Conservation (phyloP, 1,140 invertebrate species). For the Coenobita brevimanus region DNA sequence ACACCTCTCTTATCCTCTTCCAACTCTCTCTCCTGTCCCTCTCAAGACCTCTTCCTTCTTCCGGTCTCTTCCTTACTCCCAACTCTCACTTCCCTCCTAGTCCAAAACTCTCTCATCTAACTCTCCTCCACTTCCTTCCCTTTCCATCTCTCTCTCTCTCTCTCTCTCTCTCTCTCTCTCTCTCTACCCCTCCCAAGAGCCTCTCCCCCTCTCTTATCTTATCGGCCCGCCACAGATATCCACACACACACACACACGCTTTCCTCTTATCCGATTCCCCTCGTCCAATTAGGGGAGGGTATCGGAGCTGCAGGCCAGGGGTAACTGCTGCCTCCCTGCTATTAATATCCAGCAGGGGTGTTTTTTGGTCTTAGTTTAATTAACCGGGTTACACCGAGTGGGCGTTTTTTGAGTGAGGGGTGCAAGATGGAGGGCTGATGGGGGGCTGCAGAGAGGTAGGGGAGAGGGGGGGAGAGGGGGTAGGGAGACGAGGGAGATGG, state of each 20-base stretch:
- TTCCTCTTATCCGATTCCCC: not conserved
- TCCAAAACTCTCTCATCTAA: too few species aligned
- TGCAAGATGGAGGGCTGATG: not conserved
- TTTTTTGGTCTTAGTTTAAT: slow-evolving; percentile 38
- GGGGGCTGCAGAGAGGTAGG: not conserved
- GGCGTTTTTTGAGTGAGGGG: not conserved
- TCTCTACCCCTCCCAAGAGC: not conserved
- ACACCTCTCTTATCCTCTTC: not conserved
- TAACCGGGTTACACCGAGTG: slow-evolving; percentile 42
- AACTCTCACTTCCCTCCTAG: not conserved
- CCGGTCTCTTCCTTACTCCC: not conserved
- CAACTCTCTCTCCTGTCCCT: not conserved
- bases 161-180: slow-evolving; percentile 25
- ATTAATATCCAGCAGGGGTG: slow-evolving; percentile 25
- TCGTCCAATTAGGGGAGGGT: not conserved
- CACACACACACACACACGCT: not conserved
- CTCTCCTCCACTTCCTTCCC: not conserved
- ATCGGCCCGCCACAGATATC: too few species aligned
- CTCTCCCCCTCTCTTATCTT: too few species aligned
- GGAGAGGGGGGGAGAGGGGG: too few species aligned
- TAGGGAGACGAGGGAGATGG: not conserved
- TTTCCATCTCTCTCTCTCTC: slow-evolving; percentile 14
- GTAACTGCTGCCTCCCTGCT: not conserved
- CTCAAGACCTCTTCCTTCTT: not conserved
- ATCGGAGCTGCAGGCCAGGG: too few species aligned